Evolutionary conservation across 2,113 vertebrate species (phyloP), one percentile per base, ranked within the genome.

Genomic region (Corythornis madagascariensis): DNA sequence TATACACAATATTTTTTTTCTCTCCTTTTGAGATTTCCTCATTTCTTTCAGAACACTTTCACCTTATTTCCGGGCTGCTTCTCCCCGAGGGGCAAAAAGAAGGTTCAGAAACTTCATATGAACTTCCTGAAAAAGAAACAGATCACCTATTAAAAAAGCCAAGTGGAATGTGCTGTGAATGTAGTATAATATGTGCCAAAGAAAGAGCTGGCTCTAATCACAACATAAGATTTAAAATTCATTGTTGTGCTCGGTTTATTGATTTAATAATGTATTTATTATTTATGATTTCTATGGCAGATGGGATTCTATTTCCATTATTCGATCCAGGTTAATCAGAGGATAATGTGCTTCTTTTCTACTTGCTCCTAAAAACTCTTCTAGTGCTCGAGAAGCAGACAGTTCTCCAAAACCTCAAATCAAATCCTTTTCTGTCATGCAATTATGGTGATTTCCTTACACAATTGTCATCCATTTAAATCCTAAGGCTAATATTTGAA

Each of bases 101-200:
- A 95, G 87, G 79, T 86, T 95, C 55, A 72, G 91, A 95, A 96
- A 94, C 93, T 97, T 96, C 88, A 43, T 48, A 47, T 86, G 93
- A 95, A 96, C 92, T 95, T 96, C 94, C 95, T 95, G 90, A 95
- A 96, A 97, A 88, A 88, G 95, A 96, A 96, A 91, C 94, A 97
- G 94, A 96, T 93, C 92, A 92, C 96, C 92, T 86, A 92, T 91
- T 91, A 75, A 93, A 94, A 81, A 93, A 31, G n/a, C 14, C 76
- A 91, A 80, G 69, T 80, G 90, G 83, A 95, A 94, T 87, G 82
- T 90, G 60, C 87, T 94, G 82, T 60, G 86, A 95, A 85, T 89
- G 61, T 31, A 79, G 59, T 92, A 90, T 91, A 92, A 89, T 90
- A 64, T 4, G 13, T 93, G 87, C 79, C 92, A 89, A 95, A 89